Evolutionary conservation across 2,888 invertebrate species (phyloP).

Genomic region (Latrodectus hesperus): DNA sequence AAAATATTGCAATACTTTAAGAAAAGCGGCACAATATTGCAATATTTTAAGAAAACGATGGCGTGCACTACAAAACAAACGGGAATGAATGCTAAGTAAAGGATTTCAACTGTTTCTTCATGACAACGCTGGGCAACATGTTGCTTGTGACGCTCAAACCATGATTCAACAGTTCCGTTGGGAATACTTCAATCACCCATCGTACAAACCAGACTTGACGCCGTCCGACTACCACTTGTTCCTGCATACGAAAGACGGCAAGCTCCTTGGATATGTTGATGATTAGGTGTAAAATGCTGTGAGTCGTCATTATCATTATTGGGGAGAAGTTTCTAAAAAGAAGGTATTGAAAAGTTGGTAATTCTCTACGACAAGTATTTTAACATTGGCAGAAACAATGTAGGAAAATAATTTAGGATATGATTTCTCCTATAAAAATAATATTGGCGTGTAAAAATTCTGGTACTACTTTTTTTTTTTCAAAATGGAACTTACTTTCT

Average conservation of each 20-base stretch:
- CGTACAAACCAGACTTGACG: conserved; percentile 17
- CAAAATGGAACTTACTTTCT: too few species aligned
- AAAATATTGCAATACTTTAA: neutral
- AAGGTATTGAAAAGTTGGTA: too few species aligned
- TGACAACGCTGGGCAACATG: conserved; percentile 4
- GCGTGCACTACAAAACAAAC: neutral
- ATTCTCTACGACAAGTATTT: too few species aligned
- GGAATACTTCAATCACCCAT: neutral
- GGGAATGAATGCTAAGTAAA: neutral
- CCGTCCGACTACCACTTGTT: neutral
- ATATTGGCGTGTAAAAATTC: too few species aligned
- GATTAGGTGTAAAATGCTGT: too few species aligned
- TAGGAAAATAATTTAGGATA: too few species aligned
- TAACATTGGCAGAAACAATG: too few species aligned
- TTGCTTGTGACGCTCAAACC: neutral
- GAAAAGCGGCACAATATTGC: neutral
- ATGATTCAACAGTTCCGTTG: neutral
- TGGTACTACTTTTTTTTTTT: too few species aligned
- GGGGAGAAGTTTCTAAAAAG: too few species aligned
- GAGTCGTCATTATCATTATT: too few species aligned
- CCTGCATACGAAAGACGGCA: neutral
- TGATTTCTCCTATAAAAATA: too few species aligned
- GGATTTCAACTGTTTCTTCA: conserved; percentile 7
- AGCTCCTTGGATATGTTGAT: too few species aligned
- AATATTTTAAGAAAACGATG: neutral